Evolutionary conservation across 2,797 vertebrate genomes (phyloP).

Genomic region (Oreonectes daqikongensis): DNA sequence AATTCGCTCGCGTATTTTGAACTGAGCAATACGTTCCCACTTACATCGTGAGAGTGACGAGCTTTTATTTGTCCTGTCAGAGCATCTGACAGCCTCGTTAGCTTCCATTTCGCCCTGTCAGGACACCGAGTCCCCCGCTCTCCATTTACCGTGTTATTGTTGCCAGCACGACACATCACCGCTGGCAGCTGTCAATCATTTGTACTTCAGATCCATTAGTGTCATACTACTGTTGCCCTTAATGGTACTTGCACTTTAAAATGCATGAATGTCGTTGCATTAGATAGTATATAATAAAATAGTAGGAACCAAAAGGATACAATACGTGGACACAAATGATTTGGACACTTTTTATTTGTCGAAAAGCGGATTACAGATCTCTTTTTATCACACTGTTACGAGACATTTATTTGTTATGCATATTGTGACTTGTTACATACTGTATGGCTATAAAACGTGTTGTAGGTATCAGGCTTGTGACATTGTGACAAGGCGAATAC

Average conservation of each 20-base stretch:
- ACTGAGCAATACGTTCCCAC: conserved; percentile 80
- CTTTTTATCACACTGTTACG: background rate
- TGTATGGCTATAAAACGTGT: no score
- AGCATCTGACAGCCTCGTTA: conserved; percentile 89
- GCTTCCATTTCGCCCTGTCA: conserved; percentile 90
- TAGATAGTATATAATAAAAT: background rate
- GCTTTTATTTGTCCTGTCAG: conserved; percentile 92
- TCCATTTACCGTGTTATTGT: conserved; percentile 95
- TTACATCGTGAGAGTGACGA: conserved; percentile 75
- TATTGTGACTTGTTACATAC: no score
- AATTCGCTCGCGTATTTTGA: conserved; percentile 70
- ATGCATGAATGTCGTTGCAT: background rate
- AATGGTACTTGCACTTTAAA: background rate
- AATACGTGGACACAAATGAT: background rate
- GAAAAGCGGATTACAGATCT: background rate
- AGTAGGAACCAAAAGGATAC: background rate
- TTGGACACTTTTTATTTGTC: no score
- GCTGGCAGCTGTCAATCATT: conserved; percentile 96
- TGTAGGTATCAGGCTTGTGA: conserved; percentile 86
- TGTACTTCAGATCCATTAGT: conserved; percentile 56
- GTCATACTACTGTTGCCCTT: background rate
- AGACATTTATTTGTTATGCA: background rate
- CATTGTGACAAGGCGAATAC: conserved; percentile 94
- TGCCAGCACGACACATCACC: conserved; percentile 88
- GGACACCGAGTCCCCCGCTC: conserved; percentile 86